A percentile compares a stretch with the other conserved stretches of the same genome.
Conservation (phyloP, 2,113 vertebrate genomes). For the Recurvirostra avosetta region DNA sequence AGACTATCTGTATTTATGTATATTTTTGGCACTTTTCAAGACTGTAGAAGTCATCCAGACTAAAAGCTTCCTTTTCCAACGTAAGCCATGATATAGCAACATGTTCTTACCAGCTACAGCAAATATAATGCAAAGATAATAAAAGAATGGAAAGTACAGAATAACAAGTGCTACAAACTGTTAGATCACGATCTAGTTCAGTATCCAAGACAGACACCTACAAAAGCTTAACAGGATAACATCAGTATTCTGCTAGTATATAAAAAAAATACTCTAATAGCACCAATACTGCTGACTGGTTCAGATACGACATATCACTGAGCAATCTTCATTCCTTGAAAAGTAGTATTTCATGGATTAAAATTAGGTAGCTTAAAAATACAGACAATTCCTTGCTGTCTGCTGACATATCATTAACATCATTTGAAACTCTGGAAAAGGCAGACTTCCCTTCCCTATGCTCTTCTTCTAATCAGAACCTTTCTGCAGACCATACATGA, state of each 20-base stretch:
- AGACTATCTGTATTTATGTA: not conserved
- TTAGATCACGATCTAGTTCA: too few relatives aligned
- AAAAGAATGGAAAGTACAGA: not conserved
- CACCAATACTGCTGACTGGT: not conserved
- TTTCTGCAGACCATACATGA: not conserved
- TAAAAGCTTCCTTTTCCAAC: not conserved
- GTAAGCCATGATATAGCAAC: not conserved
- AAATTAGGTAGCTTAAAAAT: not conserved
- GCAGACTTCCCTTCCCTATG: not conserved
- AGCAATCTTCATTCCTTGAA: not conserved
- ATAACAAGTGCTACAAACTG: too few relatives aligned
- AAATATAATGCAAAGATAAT: not conserved
- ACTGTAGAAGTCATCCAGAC: not conserved
- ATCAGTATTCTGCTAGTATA: not conserved
- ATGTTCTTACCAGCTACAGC: not conserved
- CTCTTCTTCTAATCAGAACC: not conserved
- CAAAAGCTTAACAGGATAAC: too few relatives aligned
- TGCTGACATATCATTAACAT: accelerated
- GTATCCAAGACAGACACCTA: too few relatives aligned
- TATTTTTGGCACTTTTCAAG: not conserved
- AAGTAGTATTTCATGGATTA: not conserved
- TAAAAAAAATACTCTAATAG: not conserved
- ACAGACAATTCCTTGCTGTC: not conserved
- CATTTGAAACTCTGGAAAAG: not conserved
- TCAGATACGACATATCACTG: not conserved